Evolutionary conservation across 2,888 invertebrate genomes (phyloP).

Genomic region (Parnassius glacialis): DNA sequence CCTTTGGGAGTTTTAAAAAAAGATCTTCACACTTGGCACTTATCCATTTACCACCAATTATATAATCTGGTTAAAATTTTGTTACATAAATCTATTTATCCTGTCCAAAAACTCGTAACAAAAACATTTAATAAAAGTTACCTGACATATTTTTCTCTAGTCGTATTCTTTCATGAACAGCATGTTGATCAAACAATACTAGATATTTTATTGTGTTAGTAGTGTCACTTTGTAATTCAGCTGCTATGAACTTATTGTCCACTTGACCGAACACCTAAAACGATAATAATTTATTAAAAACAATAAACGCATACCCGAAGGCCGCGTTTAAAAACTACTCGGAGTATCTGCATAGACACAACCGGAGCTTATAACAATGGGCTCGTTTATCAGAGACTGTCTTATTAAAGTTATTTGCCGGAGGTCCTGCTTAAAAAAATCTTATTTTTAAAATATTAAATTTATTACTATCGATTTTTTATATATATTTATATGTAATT

Average conservation of each 20-base stretch:
- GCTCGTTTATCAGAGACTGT: too few species aligned
- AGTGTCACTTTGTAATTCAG: slow-evolving; percentile 51
- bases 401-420: too few species aligned
- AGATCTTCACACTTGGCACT: slow-evolving; percentile 50
- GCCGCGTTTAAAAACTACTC: too few species aligned
- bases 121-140: slow-evolving; percentile 40
- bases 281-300: not conserved
- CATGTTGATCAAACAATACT: slow-evolving; percentile 92
- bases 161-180: slow-evolving; percentile 90
- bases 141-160: slow-evolving; percentile 85
- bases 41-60: slow-evolving; percentile 58
- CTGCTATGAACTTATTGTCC: slow-evolving; percentile 86
- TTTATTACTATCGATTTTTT: too few species aligned
- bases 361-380: too few species aligned
- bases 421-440: too few species aligned
- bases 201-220: slow-evolving; percentile 48
- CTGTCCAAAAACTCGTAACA: too few species aligned
- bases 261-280: slow-evolving; percentile 86
- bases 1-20: slow-evolving; percentile 53
- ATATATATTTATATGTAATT: too few species aligned
- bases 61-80: slow-evolving; percentile 61
- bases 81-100: too few species aligned
- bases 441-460: too few species aligned
- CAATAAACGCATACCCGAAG: too few species aligned
- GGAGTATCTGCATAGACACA: too few species aligned